Percentiles rank a stretch among this genome's conserved stretches.
Conservation (phyloP, 2,888 invertebrate genomes). For the Neoscelio sp. region DNA sequence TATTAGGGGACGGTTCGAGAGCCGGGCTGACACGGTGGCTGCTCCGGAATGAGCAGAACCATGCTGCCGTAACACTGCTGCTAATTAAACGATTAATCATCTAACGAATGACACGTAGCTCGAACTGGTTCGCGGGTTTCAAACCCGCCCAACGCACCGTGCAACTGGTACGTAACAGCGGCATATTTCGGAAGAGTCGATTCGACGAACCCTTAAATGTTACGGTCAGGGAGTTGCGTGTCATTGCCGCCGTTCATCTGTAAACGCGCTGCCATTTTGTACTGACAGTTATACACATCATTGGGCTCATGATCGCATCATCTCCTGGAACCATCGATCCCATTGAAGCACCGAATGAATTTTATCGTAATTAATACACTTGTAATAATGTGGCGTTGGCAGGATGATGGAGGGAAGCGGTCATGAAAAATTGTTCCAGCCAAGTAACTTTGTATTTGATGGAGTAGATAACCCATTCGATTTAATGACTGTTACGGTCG, state of each 20-base stretch:
- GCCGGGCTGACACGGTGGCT: slow-evolving; percentile 72
- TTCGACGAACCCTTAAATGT: slow-evolving; percentile 44
- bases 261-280: slow-evolving; percentile 44
- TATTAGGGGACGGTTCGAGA: slow-evolving; percentile 65
- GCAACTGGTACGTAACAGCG: slow-evolving; percentile 73
- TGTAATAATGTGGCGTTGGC: slow-evolving; percentile 3
- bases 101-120: slow-evolving; percentile 79
- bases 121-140: slow-evolving; percentile 76
- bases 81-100: slow-evolving; percentile 83
- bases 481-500: no score
- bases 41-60: slow-evolving; percentile 74
- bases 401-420: neutral
- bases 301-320: slow-evolving; percentile 36
- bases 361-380: slow-evolving; percentile 37
- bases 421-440: no score
- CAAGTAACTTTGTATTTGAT: no score
- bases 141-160: slow-evolving; percentile 70
- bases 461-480: no score
- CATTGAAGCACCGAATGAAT: slow-evolving; percentile 16
- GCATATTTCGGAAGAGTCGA: slow-evolving; percentile 70
- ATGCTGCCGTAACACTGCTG: slow-evolving; percentile 80
- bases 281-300: slow-evolving; percentile 51
- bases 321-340: slow-evolving; percentile 30
- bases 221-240: slow-evolving; percentile 18
- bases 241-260: slow-evolving; percentile 35